Evolutionary conservation across 2,797 vertebrate species (phyloP).

Genomic region (Petrocephalus sullivani): DNA sequence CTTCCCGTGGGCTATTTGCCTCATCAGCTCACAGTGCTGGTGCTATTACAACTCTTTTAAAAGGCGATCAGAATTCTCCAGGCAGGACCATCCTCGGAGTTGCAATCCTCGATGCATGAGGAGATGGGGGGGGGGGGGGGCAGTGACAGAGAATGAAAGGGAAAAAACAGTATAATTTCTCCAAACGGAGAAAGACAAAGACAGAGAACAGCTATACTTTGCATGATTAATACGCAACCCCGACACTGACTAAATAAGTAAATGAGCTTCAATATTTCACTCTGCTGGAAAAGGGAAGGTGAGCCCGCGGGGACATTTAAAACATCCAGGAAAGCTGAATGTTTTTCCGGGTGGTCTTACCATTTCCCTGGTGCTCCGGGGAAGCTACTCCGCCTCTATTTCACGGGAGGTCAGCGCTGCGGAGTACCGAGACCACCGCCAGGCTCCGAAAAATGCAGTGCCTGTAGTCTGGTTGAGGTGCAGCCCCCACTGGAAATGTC

Average conservation of each 20-base stretch:
- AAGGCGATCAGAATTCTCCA: not conserved
- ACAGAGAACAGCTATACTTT: not conserved
- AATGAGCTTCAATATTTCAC: not conserved
- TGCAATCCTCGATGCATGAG: not conserved
- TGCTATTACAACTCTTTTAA: constrained; percentile 18
- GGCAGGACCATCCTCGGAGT: not conserved
- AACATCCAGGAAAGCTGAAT: not conserved
- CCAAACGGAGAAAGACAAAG: not conserved
- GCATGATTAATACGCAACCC: not conserved
- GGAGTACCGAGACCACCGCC: not conserved
- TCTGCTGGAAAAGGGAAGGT: not conserved
- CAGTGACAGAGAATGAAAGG: not conserved
- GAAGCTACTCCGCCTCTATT: not conserved
- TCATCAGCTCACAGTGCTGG: constrained; percentile 20
- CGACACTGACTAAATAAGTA: not conserved
- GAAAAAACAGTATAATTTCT: not conserved
- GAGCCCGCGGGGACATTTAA: not conserved
- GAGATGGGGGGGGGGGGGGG: not conserved
- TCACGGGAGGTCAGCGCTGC: not conserved
- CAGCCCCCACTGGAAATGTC: not conserved
- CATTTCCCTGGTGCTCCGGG: not conserved
- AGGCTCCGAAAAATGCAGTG: not conserved
- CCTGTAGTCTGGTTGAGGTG: not conserved
- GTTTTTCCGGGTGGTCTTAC: not conserved
- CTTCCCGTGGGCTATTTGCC: constrained; percentile 31